A percentile compares a stretch with the other conserved stretches of the same genome.
These are phyloP conservation scores for Dicycla oo DNA, from an alignment of 2,888 invertebrate species.

Conservation along the genomic window DNA sequence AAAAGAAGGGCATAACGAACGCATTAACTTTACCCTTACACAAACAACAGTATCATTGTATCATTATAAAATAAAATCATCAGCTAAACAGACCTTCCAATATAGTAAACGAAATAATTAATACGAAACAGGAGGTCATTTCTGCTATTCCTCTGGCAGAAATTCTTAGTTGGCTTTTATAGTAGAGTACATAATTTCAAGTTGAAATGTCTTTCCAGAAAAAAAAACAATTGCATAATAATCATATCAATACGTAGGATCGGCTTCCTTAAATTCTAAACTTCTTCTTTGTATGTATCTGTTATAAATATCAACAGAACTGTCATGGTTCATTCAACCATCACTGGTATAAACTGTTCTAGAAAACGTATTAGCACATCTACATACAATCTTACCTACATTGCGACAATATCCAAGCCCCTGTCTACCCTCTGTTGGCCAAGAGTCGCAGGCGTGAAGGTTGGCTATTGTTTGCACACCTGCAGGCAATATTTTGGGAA, in stretches of 20 bases:
- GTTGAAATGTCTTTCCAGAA: too few relatives aligned
- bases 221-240: too few relatives aligned
- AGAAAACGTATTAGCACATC: constrained; percentile 42
- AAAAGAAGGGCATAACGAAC: constrained; percentile 1
- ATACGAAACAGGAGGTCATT: too few relatives aligned
- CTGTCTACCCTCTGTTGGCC: constrained; percentile 48
- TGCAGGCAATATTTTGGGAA: constrained; percentile 61
- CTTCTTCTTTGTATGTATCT: neutral
- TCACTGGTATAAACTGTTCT: neutral
- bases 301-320: too few relatives aligned
- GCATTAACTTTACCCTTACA: neutral
- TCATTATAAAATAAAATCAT: neutral
- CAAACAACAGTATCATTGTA: neutral
- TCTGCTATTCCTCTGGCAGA: neutral
- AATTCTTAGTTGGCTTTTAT: neutral
- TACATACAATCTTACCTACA: constrained; percentile 18
- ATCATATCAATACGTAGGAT: too few relatives aligned
- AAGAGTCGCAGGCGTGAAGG: constrained; percentile 64
- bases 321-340: constrained; percentile 1
- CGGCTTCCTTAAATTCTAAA: too few relatives aligned
- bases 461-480: constrained; percentile 61
- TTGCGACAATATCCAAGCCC: constrained; percentile 55
- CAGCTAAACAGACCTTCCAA: too few relatives aligned
- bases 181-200: too few relatives aligned
- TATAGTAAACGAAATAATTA: too few relatives aligned